Evolutionary conservation across 2,113 vertebrate species (phyloP), one percentile per base, ranked within the genome.

Genomic region (Callaeas wilsoni): DNA sequence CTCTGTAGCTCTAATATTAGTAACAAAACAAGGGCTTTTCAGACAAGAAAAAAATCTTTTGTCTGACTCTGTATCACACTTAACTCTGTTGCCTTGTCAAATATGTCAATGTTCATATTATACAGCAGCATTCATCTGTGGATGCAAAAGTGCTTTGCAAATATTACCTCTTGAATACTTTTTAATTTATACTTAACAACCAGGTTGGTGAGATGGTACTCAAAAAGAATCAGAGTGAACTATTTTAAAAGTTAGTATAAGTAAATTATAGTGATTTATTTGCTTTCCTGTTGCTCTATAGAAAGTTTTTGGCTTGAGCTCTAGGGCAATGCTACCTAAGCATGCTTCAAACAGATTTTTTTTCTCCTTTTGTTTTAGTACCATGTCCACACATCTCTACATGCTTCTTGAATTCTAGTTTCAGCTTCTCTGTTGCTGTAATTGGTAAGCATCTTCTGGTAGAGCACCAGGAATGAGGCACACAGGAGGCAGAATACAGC

Each of bases 11-110:
- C 96, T 97, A 96, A 97, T 95, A 97, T 96, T 96, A 97, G 96
- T 93, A 96, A 95, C 94, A 96, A 96, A 97, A 97, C 94, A 97
- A 93, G 95, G 74, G 93, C 96, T 96, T 97, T 97, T 96, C 96
- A 97, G 95, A 89, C 92, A 90, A 89, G 96, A 78, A 96, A 88
- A 96, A 96, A 96, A 87, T 92, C 93, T 91, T 94, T 95, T 93
- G 90, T 96, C 96, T 97, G 93, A 92, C 90, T 96, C 96, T 84
- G 83, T 93, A 93, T 97, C 96, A 95, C 88, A 95, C 62, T 95
- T 97, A 96, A 95, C 94, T 96, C 93, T 92, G 93, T 94, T 92
- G 94, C 95, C 96, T 97, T 96, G 96, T 96, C 96, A 97, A 97
- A 96, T 95, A 94, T 95, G 95, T 95, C 96, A 94, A 84, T 81